These are phyloP conservation scores for Spialia ferax DNA, from an alignment of 2,888 invertebrate species.

Conservation along the genomic window DNA sequence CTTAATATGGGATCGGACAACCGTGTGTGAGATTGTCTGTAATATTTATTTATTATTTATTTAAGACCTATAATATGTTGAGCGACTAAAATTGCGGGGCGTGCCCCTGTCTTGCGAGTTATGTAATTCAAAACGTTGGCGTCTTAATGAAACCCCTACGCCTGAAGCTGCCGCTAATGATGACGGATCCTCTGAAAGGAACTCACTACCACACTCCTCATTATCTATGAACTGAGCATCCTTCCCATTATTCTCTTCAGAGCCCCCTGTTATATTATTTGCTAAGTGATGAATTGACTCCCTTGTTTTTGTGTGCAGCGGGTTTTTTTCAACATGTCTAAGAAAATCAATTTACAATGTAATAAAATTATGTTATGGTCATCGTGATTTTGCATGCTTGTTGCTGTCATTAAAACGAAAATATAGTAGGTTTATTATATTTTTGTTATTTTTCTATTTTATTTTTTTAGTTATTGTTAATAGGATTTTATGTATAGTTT, in stretches of 20 bases:
- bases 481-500: too few species aligned
- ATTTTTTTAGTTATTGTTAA: too few species aligned
- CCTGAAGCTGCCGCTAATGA: constrained; percentile 79
- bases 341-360: too few species aligned
- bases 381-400: too few species aligned
- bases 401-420: too few species aligned
- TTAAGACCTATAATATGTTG: not conserved
- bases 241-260: constrained; percentile 65
- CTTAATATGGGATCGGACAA: too few species aligned
- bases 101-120: not conserved
- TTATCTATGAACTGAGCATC: constrained; percentile 74
- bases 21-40: too few species aligned
- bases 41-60: too few species aligned
- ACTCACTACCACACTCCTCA: constrained; percentile 70
- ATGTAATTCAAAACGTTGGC: constrained; percentile 48
- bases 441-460: too few species aligned
- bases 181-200: constrained; percentile 79
- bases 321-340: not conserved
- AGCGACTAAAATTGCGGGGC: constrained; percentile 13
- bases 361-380: too few species aligned
- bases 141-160: constrained; percentile 79
- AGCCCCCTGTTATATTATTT: constrained; percentile 35
- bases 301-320: constrained; percentile 11
- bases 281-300: constrained; percentile 30
- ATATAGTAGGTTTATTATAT: too few species aligned